Evolutionary conservation across 2,797 vertebrate species (phyloP).

Genomic region (Sebastes kiyomatsui): DNA sequence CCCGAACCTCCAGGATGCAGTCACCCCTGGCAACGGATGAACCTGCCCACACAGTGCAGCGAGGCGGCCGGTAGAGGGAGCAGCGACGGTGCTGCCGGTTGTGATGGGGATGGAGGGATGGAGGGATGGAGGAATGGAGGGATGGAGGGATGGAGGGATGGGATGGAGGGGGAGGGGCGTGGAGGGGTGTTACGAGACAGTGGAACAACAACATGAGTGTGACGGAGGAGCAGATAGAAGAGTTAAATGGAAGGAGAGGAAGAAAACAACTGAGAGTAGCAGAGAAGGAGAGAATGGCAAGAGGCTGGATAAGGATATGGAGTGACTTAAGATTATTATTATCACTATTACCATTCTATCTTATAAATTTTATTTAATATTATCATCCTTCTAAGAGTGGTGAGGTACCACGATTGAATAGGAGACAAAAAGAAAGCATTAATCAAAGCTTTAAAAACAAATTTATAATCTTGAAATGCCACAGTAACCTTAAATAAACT

Average conservation of each 20-base stretch:
- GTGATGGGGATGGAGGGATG: neutral
- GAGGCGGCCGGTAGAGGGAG: constrained; percentile 60
- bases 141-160: too few species aligned
- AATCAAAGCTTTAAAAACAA: neutral
- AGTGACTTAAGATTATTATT: neutral
- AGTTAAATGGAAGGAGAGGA: neutral
- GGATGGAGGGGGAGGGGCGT: too few species aligned
- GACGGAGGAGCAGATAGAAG: neutral
- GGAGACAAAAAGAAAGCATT: neutral
- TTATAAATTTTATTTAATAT: neutral
- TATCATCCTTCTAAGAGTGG: neutral
- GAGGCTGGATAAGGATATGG: neutral
- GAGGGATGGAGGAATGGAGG: neutral
- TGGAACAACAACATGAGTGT: neutral
- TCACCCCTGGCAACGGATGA: constrained; percentile 61
- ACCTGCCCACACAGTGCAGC: constrained; percentile 2
- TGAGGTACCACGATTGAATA: neutral
- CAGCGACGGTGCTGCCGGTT: neutral
- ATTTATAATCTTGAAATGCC: neutral
- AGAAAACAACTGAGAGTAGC: neutral
- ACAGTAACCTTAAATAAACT: neutral
- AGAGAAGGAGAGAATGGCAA: neutral
- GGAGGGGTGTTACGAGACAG: neutral
- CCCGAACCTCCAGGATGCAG: constrained; percentile 41
- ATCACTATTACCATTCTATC: neutral